These are phyloP conservation scores for Acrossocheilus fasciatus DNA, from an alignment of 2,797 vertebrate genomes.

Conservation along the genomic window DNA sequence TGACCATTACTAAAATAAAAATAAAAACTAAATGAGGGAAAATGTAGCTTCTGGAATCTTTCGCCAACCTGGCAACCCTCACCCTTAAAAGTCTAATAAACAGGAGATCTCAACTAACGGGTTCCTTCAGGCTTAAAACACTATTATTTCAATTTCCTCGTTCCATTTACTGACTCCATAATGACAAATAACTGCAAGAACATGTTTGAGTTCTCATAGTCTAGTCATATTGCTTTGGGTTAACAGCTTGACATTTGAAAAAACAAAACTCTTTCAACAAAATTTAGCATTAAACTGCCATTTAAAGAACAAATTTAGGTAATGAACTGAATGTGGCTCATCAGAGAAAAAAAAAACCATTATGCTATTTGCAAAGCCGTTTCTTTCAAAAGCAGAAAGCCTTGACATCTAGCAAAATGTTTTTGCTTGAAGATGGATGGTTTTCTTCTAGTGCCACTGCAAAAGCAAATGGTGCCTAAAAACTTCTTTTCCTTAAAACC, in stretches of 20 bases:
- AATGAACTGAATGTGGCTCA: neutral
- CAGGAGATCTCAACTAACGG: constrained; percentile 1
- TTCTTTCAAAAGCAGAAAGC: neutral
- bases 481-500: neutral
- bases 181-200: neutral
- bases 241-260: neutral
- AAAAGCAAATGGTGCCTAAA: neutral
- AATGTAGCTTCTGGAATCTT: neutral
- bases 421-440: neutral
- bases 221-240: neutral
- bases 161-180: neutral
- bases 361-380: neutral
- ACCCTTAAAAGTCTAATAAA: neutral
- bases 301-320: neutral
- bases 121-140: constrained; percentile 11
- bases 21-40: neutral
- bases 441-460: neutral
- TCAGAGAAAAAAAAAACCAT: neutral
- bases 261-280: neutral
- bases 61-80: neutral
- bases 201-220: neutral
- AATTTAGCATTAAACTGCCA: constrained; percentile 4
- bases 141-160: neutral
- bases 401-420: neutral
- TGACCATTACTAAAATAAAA: neutral